Percentiles rank a stretch among this genome's conserved stretches.
phyloP scores from a whole-genome alignment of 2,797 vertebrate species.

The Scyliorhinus canicula region DNA sequence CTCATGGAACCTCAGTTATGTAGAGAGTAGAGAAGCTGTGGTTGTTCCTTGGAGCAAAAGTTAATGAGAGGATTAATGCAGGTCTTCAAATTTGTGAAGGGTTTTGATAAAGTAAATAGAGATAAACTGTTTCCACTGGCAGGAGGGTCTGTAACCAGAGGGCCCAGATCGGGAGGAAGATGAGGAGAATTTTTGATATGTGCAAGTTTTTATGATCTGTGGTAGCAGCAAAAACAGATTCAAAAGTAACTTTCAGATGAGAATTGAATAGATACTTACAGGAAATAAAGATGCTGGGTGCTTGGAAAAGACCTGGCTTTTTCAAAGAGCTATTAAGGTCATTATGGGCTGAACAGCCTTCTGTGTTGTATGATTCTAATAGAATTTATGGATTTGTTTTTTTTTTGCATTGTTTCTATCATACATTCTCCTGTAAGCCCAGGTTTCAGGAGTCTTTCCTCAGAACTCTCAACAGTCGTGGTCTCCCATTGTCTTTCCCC shows the following conservation, averaged over 20 bases:
- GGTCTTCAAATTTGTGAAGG: too few species aligned
- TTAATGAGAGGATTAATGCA: too few species aligned
- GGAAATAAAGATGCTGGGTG: neutral
- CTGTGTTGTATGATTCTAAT: neutral
- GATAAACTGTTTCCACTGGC: too few species aligned
- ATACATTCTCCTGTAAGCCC: neutral
- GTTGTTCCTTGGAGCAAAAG: too few species aligned
- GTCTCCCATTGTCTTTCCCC: neutral
- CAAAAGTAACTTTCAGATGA: too few species aligned
- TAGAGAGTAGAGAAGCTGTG: too few species aligned
- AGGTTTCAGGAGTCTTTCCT: neutral
- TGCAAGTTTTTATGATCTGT: neutral
- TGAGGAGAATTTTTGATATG: neutral
- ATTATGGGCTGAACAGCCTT: neutral
- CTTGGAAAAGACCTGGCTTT: neutral
- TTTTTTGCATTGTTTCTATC: neutral
- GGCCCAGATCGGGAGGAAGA: neutral
- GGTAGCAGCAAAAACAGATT: neutral
- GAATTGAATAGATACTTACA: neutral
- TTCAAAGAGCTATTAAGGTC: neutral
- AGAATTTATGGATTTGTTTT: neutral
- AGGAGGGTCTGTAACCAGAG: too few species aligned
- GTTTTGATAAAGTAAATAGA: too few species aligned
- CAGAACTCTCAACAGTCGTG: neutral
- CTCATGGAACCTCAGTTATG: too few species aligned